A percentile compares a stretch with the other conserved stretches of the same genome.
phyloP scores from a whole-genome alignment of 2,888 invertebrate species.

The Unio delphinus region DNA sequence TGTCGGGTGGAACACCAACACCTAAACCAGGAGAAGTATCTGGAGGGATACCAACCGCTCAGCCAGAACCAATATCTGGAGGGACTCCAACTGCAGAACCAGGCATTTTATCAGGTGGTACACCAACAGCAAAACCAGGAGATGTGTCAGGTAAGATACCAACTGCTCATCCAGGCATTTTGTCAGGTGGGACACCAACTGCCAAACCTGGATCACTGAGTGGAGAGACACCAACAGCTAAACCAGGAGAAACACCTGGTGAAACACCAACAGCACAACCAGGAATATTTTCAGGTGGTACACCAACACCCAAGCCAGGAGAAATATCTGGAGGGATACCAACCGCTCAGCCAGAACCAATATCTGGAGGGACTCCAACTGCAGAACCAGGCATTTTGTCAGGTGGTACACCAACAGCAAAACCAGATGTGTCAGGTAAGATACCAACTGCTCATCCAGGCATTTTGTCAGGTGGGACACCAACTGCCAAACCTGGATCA shows the following conservation, averaged over 20 bases:
- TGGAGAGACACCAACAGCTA: slow-evolving; percentile 20
- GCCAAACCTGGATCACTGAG: slow-evolving; percentile 11
- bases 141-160: slow-evolving; percentile 18
- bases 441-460: slow-evolving; percentile 28
- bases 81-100: slow-evolving; percentile 22
- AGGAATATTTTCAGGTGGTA: slow-evolving; percentile 10
- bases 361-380: slow-evolving; percentile 22
- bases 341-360: slow-evolving; percentile 12
- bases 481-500: slow-evolving; percentile 18
- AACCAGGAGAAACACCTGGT: slow-evolving; percentile 12
- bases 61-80: slow-evolving; percentile 15
- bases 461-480: slow-evolving; percentile 12
- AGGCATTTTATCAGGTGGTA: slow-evolving; percentile 11
- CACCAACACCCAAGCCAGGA: slow-evolving; percentile 22
- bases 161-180: slow-evolving; percentile 20
- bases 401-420: slow-evolving; percentile 14
- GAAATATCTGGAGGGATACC: slow-evolving; percentile 11
- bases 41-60: slow-evolving; percentile 21
- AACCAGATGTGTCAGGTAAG: slow-evolving; percentile 13
- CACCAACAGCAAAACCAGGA: slow-evolving; percentile 25
- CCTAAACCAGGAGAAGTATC: slow-evolving; percentile 14
- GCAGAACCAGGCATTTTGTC: slow-evolving; percentile 17
- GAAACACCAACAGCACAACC: slow-evolving; percentile 24
- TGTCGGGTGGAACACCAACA: slow-evolving; percentile 17
- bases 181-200: slow-evolving; percentile 19